phyloP scores from a whole-genome alignment of 2,113 vertebrate species.

The Microcebus jonahi region DNA sequence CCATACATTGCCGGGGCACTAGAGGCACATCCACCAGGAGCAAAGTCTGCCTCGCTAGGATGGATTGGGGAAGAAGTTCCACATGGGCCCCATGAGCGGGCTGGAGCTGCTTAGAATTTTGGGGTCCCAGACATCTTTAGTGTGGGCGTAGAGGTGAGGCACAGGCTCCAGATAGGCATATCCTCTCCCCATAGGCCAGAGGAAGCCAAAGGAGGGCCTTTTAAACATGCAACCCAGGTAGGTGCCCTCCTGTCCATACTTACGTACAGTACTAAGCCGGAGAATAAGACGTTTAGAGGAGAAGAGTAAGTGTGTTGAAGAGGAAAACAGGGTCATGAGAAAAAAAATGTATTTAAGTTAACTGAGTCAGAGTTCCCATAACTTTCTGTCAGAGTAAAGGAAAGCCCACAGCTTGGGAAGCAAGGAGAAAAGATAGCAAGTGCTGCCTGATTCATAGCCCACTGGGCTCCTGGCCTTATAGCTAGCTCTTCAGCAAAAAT shows the following conservation, averaged over 20 bases:
- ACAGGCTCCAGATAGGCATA: neutral
- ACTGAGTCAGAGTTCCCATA: conserved; percentile 64
- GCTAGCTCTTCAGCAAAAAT: neutral
- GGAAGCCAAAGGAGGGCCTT: neutral
- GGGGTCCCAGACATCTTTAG: neutral
- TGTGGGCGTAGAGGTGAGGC: neutral
- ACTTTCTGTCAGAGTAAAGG: conserved; percentile 43
- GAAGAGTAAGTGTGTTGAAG: neutral
- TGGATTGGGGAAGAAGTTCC: neutral
- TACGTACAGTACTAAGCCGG: neutral
- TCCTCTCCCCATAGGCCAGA: neutral
- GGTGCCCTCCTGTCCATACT: neutral
- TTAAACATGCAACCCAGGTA: neutral
- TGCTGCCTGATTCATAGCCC: neutral
- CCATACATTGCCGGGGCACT: neutral
- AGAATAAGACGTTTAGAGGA: conserved; percentile 1
- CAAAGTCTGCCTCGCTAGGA: neutral
- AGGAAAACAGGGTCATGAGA: conserved; percentile 17
- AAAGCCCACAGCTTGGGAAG: conserved; percentile 20
- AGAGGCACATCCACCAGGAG: neutral
- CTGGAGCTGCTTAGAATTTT: neutral
- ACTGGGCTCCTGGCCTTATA: neutral
- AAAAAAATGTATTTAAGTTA: conserved; percentile 9
- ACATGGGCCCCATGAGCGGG: neutral
- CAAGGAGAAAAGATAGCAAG: neutral